Percentiles rank a stretch among this genome's conserved stretches.
Conservation (phyloP, 1,140 invertebrate genomes). For the Penaeus japonicus region DNA sequence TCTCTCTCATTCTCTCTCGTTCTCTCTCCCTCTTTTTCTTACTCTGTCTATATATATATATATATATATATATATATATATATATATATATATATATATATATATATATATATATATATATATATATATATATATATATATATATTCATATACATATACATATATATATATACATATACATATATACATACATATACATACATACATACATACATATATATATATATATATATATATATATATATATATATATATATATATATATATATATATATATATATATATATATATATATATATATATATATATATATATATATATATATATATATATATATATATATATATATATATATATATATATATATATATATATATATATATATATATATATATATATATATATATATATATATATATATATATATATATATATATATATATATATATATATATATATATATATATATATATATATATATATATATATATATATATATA, state of each 20-base stretch:
- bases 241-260: not conserved
- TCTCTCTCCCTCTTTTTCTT: too few species aligned
- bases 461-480: not conserved
- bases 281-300: slow-evolving; percentile 26
- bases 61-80: too few species aligned
- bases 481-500: slow-evolving; percentile 6
- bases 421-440: not conserved
- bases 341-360: slow-evolving; percentile 18
- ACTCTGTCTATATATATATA: too few species aligned
- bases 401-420: not conserved
- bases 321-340: slow-evolving; percentile 30
- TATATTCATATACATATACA: not conserved
- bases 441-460: slow-evolving; percentile 6
- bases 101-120: not conserved
- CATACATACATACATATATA: not conserved
- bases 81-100: not conserved
- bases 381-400: not conserved
- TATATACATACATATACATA: not conserved
- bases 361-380: not conserved
- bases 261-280: too few species aligned
- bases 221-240: not conserved
- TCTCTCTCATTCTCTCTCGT: too few species aligned
- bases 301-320: slow-evolving; percentile 20
- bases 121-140: not conserved
- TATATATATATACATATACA: not conserved